A percentile compares a stretch with the other conserved stretches of the same genome.
phyloP scores from a whole-genome alignment of 1,140 invertebrate species.

The Heliconius himera region DNA sequence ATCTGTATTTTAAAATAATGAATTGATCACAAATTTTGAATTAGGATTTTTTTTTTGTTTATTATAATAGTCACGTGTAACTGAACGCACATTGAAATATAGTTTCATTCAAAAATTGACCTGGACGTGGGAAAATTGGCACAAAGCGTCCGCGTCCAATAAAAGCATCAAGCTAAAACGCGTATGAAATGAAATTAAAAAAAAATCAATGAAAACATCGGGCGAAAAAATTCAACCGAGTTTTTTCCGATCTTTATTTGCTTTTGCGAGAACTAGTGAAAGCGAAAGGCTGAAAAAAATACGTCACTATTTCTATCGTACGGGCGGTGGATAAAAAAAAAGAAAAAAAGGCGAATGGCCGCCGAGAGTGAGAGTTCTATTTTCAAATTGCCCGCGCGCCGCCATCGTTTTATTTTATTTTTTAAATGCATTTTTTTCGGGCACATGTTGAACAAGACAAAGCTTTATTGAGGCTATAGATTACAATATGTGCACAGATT shows the following conservation, averaged over 20 bases:
- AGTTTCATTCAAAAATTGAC: constrained; percentile 34
- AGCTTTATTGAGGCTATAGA: constrained; percentile 16
- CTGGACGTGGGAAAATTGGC: constrained; percentile 33
- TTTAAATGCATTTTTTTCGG: constrained; percentile 58
- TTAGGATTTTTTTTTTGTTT: background rate
- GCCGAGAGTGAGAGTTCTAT: constrained; percentile 73
- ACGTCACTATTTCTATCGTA: constrained; percentile 78
- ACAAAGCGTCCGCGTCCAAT: constrained; percentile 38
- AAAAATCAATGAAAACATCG: constrained; percentile 68
- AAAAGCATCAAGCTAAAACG: constrained; percentile 48
- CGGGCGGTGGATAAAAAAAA: constrained; percentile 63
- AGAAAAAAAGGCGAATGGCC: constrained; percentile 61
- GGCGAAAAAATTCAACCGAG: constrained; percentile 61
- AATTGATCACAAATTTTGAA: background rate
- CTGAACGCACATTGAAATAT: constrained; percentile 11
- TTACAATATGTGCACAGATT: constrained; percentile 10
- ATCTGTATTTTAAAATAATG: background rate
- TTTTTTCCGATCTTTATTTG: constrained; percentile 78
- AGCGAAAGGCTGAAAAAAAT: constrained; percentile 74
- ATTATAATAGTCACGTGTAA: background rate
- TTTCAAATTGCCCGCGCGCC: constrained; percentile 68
- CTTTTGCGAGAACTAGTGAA: constrained; percentile 74
- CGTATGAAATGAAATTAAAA: constrained; percentile 60
- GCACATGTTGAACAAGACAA: constrained; percentile 43
- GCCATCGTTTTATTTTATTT: constrained; percentile 50